Evolutionary conservation across 2,797 vertebrate species (phyloP), one percentile per base, ranked within the genome.

Genomic region (Coluber constrictor): DNA sequence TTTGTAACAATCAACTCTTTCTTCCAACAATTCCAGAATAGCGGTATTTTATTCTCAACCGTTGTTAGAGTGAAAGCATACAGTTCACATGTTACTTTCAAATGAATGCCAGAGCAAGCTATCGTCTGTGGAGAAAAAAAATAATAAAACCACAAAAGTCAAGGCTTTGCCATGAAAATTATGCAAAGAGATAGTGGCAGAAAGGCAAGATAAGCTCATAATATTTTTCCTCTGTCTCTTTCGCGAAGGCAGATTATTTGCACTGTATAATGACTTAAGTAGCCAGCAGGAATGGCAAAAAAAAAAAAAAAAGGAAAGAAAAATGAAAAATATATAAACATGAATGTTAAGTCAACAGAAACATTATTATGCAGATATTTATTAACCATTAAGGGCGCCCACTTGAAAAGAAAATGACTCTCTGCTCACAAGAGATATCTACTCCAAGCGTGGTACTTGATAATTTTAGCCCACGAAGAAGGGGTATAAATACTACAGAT

Each of bases 331-430:
- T 83, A 83, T 83, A 86, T 93, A 95, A 95, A 23, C 90, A 93
- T 55, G 61, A 59, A 93, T 56, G 83, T 92, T 93, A 94, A 92
- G 86, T 94, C 95, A 96, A 95, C 63, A 95, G 92, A 63, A 90
- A 3, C 37, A 94, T 96, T 95, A 94, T 93, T 94, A 94, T 93
- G 90, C 63, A 93, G 63, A 93, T 93, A 66, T 96, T 95, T 96
- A 96, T 95, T 93, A 95, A 93, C 87, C 91, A 93, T 90, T 94
- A 95, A 90, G 60, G 61, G 93, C 89, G 95, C 89, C 87, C 61
- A 93, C 51, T 93, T 7, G 6, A 93, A 94, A 91, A 37, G 20
- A 94, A 95, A 95, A 95, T 94, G 94, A 55, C 86, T 93, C 95
- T 94, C 95, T 95, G 66, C 95, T 96, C 92, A 57, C 90, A 90